phyloP scores from a whole-genome alignment of 2,888 invertebrate species.

The Pilophorus perplexus region DNA sequence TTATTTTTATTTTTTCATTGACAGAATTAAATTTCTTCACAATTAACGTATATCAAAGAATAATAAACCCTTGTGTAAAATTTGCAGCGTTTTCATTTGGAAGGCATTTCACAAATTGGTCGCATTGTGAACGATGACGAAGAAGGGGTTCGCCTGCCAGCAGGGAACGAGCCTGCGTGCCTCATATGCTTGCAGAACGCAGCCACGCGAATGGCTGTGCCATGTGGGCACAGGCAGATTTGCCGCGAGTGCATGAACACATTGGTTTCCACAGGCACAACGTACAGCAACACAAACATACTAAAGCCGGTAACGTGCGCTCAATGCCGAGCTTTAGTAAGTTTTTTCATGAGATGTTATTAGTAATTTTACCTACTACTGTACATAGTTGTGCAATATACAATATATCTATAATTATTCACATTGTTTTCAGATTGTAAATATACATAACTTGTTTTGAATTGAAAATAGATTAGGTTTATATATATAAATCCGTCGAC shows the following conservation, averaged over 20 bases:
- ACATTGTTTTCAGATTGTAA: not conserved
- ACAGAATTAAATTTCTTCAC: no score
- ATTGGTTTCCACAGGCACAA: not conserved
- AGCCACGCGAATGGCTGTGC: conserved; percentile 12
- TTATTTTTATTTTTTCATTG: not conserved
- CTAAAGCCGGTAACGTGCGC: no score
- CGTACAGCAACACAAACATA: no score
- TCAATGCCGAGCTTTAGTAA: no score
- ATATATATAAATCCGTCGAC: no score
- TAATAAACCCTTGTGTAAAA: no score
- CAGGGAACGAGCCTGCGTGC: conserved; percentile 7
- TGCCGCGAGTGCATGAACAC: not conserved
- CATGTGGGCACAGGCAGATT: conserved; percentile 1
- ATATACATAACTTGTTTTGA: conserved; percentile 16
- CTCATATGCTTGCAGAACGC: not conserved
- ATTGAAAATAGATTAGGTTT: no score
- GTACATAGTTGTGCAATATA: conserved; percentile 12
- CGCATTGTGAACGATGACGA: no score
- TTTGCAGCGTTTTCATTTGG: no score
- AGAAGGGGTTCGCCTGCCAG: no score
- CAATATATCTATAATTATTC: conserved; percentile 5
- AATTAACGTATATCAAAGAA: no score
- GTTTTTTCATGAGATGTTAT: not conserved
- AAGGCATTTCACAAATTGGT: not conserved
- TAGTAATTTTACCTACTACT: conserved; percentile 6